phyloP scores from a whole-genome alignment of 2,797 vertebrate species.

The Lithobates sylvaticus region DNA sequence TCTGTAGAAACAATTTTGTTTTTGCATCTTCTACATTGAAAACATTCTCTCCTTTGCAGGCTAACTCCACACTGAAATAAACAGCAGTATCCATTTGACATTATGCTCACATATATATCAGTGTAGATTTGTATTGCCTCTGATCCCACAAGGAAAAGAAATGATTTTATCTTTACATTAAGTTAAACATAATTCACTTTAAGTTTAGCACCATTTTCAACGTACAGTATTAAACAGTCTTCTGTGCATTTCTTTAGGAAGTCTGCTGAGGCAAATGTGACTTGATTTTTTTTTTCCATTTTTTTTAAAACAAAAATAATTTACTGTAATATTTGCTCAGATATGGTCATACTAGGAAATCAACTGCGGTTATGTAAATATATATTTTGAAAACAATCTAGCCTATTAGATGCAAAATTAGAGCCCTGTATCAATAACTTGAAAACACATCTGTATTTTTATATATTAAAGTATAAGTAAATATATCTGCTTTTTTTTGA shows the following conservation, averaged over 20 bases:
- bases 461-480: constrained; percentile 36
- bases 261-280: background rate
- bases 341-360: constrained; percentile 22
- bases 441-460: constrained; percentile 5
- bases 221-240: constrained; percentile 37
- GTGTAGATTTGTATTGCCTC: constrained; percentile 15
- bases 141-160: background rate
- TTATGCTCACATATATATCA: background rate
- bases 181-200: constrained; percentile 48
- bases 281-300: constrained; percentile 18
- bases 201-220: constrained; percentile 58
- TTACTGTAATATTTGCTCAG: constrained; percentile 34
- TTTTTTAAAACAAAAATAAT: constrained; percentile 56
- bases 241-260: constrained; percentile 12
- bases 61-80: constrained; percentile 77
- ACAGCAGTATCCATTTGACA: constrained; percentile 72
- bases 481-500: constrained; percentile 22
- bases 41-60: constrained; percentile 67
- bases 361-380: background rate
- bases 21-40: constrained; percentile 68
- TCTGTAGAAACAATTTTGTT: constrained; percentile 65
- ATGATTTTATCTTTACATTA: constrained; percentile 39
- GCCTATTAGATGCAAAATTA: constrained; percentile 15
- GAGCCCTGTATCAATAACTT: constrained; percentile 7
- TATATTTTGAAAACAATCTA: constrained; percentile 16